A percentile compares a stretch with the other conserved stretches of the same genome.
These are phyloP conservation scores for Chymomyza procnemis DNA, from an alignment of 2,888 invertebrate species.

Conservation along the genomic window DNA sequence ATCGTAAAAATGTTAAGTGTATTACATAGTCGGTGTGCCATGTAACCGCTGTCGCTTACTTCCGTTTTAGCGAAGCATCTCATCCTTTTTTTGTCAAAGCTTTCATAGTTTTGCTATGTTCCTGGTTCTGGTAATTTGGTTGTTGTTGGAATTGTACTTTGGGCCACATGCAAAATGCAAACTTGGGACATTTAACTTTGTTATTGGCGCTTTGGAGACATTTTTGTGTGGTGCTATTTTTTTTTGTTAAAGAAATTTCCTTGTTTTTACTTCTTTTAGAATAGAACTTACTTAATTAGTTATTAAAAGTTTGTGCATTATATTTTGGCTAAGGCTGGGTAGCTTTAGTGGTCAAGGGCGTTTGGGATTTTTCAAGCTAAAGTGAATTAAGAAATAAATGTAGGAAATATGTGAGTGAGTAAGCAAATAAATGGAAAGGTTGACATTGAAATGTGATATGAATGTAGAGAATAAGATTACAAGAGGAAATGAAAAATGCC, in stretches of 20 bases:
- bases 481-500: not conserved
- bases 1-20: too few relatives aligned
- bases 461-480: not conserved
- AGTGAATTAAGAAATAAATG: not conserved
- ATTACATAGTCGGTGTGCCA: too few relatives aligned
- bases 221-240: conserved; percentile 8
- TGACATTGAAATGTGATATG: not conserved
- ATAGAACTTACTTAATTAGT: conserved; percentile 47
- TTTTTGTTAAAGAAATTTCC: conserved; percentile 8
- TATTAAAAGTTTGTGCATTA: conserved; percentile 54
- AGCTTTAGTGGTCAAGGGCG: conserved; percentile 23
- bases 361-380: conserved; percentile 16
- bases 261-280: not conserved
- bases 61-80: too few relatives aligned
- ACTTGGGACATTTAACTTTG: conserved; percentile 42
- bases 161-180: conserved; percentile 24
- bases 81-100: conserved; percentile 22
- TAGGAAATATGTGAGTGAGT: not conserved
- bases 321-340: conserved; percentile 27
- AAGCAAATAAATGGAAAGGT: not conserved
- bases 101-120: conserved; percentile 23
- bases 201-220: conserved; percentile 36
- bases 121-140: conserved; percentile 10
- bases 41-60: too few relatives aligned
- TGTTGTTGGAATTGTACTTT: conserved; percentile 8